These are phyloP conservation scores for Malurus alboscapulatus DNA, from an alignment of 2,113 vertebrate species.

Conservation along the genomic window DNA sequence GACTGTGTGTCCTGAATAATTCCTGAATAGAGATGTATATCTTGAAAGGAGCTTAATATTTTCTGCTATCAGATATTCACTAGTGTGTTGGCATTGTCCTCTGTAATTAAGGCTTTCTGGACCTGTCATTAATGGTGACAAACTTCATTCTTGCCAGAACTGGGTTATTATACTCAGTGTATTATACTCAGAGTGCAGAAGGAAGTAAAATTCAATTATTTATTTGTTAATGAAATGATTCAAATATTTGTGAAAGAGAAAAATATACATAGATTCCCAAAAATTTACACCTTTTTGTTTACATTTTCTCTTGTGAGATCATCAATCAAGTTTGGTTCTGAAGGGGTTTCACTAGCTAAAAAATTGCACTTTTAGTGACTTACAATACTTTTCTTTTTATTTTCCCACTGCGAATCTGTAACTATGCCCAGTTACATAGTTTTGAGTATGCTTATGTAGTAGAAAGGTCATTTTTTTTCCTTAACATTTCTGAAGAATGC, in stretches of 20 bases:
- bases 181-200: not conserved
- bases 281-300: not conserved
- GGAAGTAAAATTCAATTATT: not conserved
- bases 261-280: not conserved
- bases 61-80: not conserved
- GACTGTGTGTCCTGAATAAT: not conserved
- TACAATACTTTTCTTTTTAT: not conserved
- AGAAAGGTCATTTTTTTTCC: not conserved
- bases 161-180: not conserved
- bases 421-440: not conserved
- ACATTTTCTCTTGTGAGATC: not conserved
- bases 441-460: rapidly evolving
- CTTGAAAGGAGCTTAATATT: not conserved
- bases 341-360: not conserved
- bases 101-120: not conserved
- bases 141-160: not conserved
- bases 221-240: not conserved
- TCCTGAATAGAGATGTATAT: not conserved
- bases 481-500: not conserved
- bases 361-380: not conserved
- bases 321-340: not conserved
- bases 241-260: not conserved
- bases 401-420: not conserved
- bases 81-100: not conserved
- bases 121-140: not conserved